Evolutionary conservation across 2,113 vertebrate genomes (phyloP), one percentile per base, ranked within the genome.

Genomic region (Brienomyrus brachyistius): DNA sequence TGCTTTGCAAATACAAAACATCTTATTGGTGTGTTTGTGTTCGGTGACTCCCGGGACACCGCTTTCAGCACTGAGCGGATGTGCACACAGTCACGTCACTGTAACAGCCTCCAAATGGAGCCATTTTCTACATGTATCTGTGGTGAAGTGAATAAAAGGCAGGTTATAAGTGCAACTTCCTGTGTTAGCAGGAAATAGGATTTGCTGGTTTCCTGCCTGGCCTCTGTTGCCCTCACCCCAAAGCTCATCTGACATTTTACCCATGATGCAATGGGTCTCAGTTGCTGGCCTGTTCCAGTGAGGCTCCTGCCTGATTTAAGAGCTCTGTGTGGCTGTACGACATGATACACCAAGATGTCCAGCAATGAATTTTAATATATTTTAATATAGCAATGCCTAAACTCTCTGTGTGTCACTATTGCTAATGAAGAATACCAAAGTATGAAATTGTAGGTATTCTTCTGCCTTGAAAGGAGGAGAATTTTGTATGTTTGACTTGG

Each of bases 181-280:
- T 93, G 92, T 93, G 94, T 90, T 89, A 51, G 94, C 95, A 95
- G 95, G 95, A 95, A 95, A 94, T 93, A 94, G 94, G 94, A 95
- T 93, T 91, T 94, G 93, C 92, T 93, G 90, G 90, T 95, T 95
- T 95, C 94, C 94, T 95, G 94, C 95, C 92, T 89, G 92, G 94
- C 93, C 92, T 93, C 86, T 91, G 31, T 84, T 51, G 15, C 77
- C 43, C 54, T 35, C 82, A 11, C 21, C 31, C 52, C 23, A 23
- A 23, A 23, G 31, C 86, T 54, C 86, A 54, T 35, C 43, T 48
- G 19, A 13, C 50, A 31, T 31, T n/a, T 50, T 85, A 85, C 43
- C 74, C 74, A 80, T 43, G 74, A 80, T 80, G 74, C 74, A 80
- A 35, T 80, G 35, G 31, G 74, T 40, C 31, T 77, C 1, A 5